Evolutionary conservation across 23 tunicate genomes (phyloP).

Genomic region (Styela clava): DNA sequence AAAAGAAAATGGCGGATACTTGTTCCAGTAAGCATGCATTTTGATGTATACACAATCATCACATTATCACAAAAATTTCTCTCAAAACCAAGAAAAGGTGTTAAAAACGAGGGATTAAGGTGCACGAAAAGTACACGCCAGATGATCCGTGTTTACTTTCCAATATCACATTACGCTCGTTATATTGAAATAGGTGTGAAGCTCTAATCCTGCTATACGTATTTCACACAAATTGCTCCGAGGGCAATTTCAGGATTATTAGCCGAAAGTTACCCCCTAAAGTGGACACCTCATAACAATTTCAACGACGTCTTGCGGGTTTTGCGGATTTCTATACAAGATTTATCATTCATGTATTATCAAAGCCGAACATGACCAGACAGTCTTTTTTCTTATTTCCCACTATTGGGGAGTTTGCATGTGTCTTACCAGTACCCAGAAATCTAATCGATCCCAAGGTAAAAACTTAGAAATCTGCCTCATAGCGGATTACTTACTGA

Average conservation of each 20-base stretch:
- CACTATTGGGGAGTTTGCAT: background rate
- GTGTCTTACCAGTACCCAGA: constrained; percentile 6
- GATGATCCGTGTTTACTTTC: constrained; percentile 24
- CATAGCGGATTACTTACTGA: background rate
- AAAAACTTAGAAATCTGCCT: background rate
- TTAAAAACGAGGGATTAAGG: constrained; percentile 24
- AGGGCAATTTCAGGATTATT: constrained; percentile 22
- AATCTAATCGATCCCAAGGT: background rate
- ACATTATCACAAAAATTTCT: background rate
- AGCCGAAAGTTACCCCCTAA: background rate
- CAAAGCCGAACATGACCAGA: background rate
- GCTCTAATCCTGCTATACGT: background rate
- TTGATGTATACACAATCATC: background rate
- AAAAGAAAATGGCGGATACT: background rate
- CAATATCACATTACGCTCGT: constrained; percentile 22
- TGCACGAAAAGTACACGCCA: constrained; percentile 31
- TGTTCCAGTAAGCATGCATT: background rate
- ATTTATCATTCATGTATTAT: background rate
- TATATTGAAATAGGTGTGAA: constrained; percentile 23
- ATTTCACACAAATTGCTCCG: constrained; percentile 9
- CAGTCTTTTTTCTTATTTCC: background rate
- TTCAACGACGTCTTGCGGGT: background rate
- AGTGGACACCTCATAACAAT: background rate
- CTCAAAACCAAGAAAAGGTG: background rate
- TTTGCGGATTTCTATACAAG: background rate